Conservation (phyloP, 2,113 vertebrate species). For the Pycnonotus jocosus region DNA sequence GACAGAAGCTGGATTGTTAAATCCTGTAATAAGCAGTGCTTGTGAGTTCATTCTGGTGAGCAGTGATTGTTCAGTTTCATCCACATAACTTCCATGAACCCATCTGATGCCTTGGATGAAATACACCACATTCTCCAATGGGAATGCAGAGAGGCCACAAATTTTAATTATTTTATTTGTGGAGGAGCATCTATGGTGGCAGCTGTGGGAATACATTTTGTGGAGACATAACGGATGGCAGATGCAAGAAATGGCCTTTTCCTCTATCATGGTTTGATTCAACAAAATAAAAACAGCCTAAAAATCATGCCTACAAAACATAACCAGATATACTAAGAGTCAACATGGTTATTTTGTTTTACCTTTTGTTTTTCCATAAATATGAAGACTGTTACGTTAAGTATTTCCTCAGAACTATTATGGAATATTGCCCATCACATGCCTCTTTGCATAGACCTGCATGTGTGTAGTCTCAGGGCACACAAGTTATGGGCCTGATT, state of each 20-base stretch:
- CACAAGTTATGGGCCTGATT: not conserved
- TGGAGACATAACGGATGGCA: conserved; percentile 10
- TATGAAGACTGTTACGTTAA: not conserved
- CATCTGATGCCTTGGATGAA: conserved; percentile 11
- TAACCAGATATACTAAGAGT: not conserved
- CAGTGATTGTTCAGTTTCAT: not conserved
- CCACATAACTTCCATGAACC: not conserved
- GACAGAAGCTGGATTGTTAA: not conserved
- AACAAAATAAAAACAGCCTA: not conserved
- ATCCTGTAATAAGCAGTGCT: not conserved
- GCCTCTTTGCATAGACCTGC: not conserved
- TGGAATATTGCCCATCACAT: not conserved
- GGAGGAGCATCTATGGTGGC: not conserved
- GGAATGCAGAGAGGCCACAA: not conserved
- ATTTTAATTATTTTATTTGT: not conserved
- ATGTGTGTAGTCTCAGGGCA: not conserved
- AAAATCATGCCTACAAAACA: not conserved
- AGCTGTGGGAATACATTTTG: conserved; percentile 15
- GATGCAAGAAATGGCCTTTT: not conserved
- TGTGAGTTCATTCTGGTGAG: not conserved
- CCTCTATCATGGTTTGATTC: not conserved
- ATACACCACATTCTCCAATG: not conserved
- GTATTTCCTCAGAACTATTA: not conserved
- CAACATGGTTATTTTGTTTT: not conserved
- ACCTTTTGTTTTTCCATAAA: not conserved